These are phyloP conservation scores for Chymomyza amoena DNA, from an alignment of 2,888 invertebrate species.

Conservation along the genomic window DNA sequence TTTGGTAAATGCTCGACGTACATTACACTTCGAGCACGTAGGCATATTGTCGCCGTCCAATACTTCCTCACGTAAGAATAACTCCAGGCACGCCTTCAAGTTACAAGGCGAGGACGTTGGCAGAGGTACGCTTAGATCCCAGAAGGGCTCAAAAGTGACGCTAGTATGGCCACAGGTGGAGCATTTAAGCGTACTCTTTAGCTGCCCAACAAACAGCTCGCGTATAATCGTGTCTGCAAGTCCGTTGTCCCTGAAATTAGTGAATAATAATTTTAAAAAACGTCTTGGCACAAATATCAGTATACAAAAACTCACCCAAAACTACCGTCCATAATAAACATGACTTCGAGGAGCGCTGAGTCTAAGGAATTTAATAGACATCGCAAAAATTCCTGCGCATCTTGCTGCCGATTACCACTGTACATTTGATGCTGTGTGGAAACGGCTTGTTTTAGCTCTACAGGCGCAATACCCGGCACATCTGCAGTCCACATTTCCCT, in stretches of 20 bases:
- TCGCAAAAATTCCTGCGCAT: constrained; percentile 93
- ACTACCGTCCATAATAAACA: constrained; percentile 91
- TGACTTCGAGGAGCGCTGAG: no score
- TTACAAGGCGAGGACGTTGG: constrained; percentile 88
- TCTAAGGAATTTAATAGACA: constrained; percentile 93
- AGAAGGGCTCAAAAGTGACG: constrained; percentile 97
- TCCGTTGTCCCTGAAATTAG: constrained; percentile 84
- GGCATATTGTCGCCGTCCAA: constrained; percentile 97
- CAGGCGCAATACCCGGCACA: constrained; percentile 77
- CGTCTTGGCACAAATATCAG: no score
- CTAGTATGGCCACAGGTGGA: constrained; percentile 93
- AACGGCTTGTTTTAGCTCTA: constrained; percentile 88
- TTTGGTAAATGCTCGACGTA: constrained; percentile 85
- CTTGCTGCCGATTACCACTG: constrained; percentile 95
- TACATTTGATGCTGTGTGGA: constrained; percentile 94
- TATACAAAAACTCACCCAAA: constrained; percentile 81
- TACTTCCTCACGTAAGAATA: constrained; percentile 94
- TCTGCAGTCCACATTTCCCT: constrained; percentile 86
- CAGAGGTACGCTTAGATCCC: constrained; percentile 93
- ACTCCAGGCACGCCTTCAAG: constrained; percentile 91
- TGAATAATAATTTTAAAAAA: no score
- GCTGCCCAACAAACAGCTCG: constrained; percentile 95
- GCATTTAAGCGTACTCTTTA: constrained; percentile 93
- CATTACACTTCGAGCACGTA: constrained; percentile 90
- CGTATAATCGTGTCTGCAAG: constrained; percentile 93